Evolutionary conservation across 2,888 invertebrate species (phyloP).

Genomic region (Drosophila neotestacea): DNA sequence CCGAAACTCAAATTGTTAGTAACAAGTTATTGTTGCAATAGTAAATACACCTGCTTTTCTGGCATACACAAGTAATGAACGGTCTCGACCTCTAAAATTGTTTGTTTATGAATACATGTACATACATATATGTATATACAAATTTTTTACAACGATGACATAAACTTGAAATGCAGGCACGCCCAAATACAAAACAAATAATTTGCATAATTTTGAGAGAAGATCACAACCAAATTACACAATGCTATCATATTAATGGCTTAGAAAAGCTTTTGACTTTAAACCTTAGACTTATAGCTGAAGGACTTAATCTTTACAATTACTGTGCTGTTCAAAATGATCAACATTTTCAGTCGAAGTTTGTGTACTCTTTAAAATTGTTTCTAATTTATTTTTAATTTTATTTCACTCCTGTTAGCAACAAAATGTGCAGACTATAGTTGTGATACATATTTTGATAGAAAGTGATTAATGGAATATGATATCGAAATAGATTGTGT

Average conservation of each 20-base stretch:
- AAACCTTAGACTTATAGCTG: background rate
- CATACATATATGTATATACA: background rate
- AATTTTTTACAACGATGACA: slow-evolving; percentile 38
- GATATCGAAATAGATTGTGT: background rate
- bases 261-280: background rate
- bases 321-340: slow-evolving; percentile 30
- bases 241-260: background rate
- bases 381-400: background rate
- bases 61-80: background rate
- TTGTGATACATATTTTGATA: slow-evolving; percentile 12
- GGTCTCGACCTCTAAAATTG: background rate
- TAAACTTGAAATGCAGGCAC: slow-evolving; percentile 39
- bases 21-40: slow-evolving; percentile 4
- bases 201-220: slow-evolving; percentile 55
- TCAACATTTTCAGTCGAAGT: background rate
- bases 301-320: slow-evolving; percentile 19
- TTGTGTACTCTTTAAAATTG: background rate
- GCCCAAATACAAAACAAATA: slow-evolving; percentile 20
- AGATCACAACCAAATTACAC: slow-evolving; percentile 18
- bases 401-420: background rate
- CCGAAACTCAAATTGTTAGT: slow-evolving; percentile 4
- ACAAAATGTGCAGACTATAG: slow-evolving; percentile 3
- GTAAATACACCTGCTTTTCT: background rate
- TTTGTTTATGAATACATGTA: slow-evolving; percentile 10
- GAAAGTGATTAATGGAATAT: background rate